A percentile compares a stretch with the other conserved stretches of the same genome.
Conservation (phyloP, 2,797 vertebrate species). For the Malurus leucopterus region DNA sequence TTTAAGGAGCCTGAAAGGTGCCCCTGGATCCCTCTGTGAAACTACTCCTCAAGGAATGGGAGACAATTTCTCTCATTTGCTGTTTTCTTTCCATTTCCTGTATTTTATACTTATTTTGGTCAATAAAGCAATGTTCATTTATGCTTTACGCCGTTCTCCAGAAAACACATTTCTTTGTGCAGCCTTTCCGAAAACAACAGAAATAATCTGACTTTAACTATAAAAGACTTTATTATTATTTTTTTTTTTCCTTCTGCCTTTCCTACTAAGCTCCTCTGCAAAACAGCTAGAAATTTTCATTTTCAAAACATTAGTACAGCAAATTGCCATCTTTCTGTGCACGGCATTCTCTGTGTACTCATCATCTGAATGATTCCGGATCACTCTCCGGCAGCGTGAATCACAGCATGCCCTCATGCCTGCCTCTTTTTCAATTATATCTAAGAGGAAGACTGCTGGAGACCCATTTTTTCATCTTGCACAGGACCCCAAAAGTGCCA, state of each 20-base stretch:
- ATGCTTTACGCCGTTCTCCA: not conserved
- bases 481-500: conserved; percentile 61
- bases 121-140: not conserved
- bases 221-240: conserved; percentile 1
- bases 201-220: conserved; percentile 46
- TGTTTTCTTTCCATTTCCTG: not conserved
- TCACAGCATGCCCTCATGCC: conserved; percentile 62
- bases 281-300: conserved; percentile 70
- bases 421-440: conserved; percentile 75
- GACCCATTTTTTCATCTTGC: conserved; percentile 60
- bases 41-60: not conserved
- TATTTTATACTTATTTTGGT: conserved; percentile 5
- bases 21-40: not conserved
- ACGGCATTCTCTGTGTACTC: conserved; percentile 63
- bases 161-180: conserved; percentile 1
- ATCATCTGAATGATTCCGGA: conserved; percentile 72
- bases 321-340: conserved; percentile 71
- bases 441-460: conserved; percentile 70
- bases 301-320: conserved; percentile 68
- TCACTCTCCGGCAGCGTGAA: conserved; percentile 61
- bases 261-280: conserved; percentile 58
- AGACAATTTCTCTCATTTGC: not conserved
- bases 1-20: not conserved
- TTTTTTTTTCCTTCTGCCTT: conserved; percentile 3
- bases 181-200: conserved; percentile 13